Base-by-base conservation (phyloP, 2,888 invertebrate genomes). In the Eilema caniola region DNA sequence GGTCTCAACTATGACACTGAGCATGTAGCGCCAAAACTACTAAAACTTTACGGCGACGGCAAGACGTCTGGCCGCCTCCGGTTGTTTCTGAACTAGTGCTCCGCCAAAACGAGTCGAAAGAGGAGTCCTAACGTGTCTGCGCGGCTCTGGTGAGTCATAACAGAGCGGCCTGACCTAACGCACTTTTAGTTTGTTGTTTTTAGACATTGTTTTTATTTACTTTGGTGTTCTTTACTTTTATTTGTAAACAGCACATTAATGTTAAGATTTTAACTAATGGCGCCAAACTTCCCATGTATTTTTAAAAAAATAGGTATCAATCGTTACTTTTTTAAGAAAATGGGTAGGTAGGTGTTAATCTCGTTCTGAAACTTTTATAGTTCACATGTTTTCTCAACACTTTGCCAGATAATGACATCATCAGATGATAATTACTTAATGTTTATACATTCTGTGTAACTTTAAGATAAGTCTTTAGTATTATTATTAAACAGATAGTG, bases 11-110 rank as follows among this genome's bases (percentile, higher is more conserved):
- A 91, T 93, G 90, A 93, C 93, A 93, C 94, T 89, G 85, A 86
- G 85, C 89, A 85, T 86, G 89, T 89, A 90, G 93, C 93, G 92
- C 90, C 92, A 91, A 93, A 93, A 92, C 93, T 91, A 92, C 89
- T 92, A 90, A 92, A 92, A 90, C 80, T 88, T 89, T 87, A 90
- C 90, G 85, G 86, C 80, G 85, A 78, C 82, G 86, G 76, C 86
- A 85, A 88, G 88, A 85, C 84, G 87, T 85, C 86, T 88, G 84
- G 85, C 83, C 83, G 82, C 77, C 79, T 83, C 77, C 80, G 70
- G 73, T 76, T 70, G 77, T 74, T 73, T 83, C 73, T 79, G 75
- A 65, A 68, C 79, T 75, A 82, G 79, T 80, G 69, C 73, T 71
- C 79, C 70, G 81, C 74, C 86, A 93, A 90, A 85, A 92, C 92